Evolutionary conservation across 2,888 invertebrate genomes (phyloP).

Genomic region (Meiosimyza platycephala): DNA sequence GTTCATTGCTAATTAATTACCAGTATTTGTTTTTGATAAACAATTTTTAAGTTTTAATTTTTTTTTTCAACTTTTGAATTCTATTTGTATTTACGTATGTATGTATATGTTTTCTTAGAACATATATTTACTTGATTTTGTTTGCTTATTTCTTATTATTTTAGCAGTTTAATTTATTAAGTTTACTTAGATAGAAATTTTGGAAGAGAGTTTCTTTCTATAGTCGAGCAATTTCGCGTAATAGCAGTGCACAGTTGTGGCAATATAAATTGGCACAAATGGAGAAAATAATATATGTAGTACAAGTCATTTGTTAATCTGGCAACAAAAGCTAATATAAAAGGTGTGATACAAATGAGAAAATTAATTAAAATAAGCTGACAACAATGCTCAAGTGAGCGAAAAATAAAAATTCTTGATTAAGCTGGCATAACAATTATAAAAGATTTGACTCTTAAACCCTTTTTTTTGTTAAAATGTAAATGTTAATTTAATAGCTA

Average conservation of each 20-base stretch:
- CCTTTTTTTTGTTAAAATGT: no score
- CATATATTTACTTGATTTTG: neutral
- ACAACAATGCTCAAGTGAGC: no score
- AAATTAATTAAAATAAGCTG: no score
- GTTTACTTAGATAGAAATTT: neutral
- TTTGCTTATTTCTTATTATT: neutral
- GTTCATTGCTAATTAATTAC: constrained; percentile 9
- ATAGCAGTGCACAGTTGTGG: neutral
- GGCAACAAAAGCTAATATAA: no score
- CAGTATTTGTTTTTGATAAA: neutral
- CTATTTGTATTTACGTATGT: neutral
- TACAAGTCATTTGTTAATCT: no score
- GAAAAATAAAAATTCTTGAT: no score
- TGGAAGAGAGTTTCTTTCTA: constrained; percentile 1
- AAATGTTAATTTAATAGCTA: no score
- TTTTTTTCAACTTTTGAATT: neutral
- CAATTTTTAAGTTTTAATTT: neutral
- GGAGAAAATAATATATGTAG: no score
- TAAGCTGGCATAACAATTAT: no score
- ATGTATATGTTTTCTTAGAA: constrained; percentile 11
- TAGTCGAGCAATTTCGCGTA: neutral
- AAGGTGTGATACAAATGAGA: no score
- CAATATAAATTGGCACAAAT: no score
- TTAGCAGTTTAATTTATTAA: neutral
- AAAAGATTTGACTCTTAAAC: no score